A percentile compares a stretch with the other conserved stretches of the same genome.
These are phyloP conservation scores for Dryobota labecula DNA, from an alignment of 2,888 invertebrate genomes.

Conservation along the genomic window DNA sequence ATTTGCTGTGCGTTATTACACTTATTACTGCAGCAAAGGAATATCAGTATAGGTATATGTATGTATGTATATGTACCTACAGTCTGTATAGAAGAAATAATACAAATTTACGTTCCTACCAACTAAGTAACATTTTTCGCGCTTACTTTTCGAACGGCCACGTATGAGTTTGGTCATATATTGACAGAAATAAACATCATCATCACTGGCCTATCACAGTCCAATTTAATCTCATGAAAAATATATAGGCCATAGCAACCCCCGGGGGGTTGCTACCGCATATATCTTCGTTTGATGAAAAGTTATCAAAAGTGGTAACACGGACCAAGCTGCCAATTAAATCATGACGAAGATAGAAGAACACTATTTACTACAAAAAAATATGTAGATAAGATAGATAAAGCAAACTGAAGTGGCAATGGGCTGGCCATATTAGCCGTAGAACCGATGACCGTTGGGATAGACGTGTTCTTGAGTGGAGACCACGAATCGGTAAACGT, in stretches of 20 bases:
- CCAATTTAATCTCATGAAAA: neutral
- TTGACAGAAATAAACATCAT: neutral
- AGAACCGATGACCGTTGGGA: neutral
- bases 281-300: no score
- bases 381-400: neutral
- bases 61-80: neutral
- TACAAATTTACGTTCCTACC: no score
- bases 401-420: neutral
- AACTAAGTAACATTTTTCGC: no score
- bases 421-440: neutral
- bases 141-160: no score
- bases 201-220: neutral
- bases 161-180: no score
- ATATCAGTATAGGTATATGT: neutral
- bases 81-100: neutral
- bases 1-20: conserved; percentile 20
- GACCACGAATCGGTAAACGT: neutral
- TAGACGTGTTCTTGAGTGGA: neutral
- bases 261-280: no score
- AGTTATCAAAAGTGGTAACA: neutral
- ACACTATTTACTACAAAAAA: neutral
- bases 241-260: neutral
- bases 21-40: conserved; percentile 1
- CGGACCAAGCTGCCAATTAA: neutral
- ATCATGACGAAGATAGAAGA: no score